Conservation (phyloP, 2,113 vertebrate species). For the Hylia prasina region DNA sequence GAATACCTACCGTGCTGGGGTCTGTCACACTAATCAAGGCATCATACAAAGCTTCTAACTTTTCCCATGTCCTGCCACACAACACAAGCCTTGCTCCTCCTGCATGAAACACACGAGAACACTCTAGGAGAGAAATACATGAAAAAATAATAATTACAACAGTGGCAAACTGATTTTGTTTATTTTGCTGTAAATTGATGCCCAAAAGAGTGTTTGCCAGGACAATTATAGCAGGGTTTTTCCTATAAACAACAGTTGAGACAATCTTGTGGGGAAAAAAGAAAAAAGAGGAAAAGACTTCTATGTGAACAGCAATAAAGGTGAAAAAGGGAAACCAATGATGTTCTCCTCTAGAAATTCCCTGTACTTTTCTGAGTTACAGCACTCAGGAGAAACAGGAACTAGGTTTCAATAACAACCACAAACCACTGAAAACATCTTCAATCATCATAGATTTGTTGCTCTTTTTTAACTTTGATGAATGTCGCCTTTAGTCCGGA, state of each 20-base stretch:
- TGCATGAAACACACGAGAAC: conserved; percentile 85
- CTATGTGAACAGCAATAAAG: background rate
- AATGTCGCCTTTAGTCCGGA: fast-evolving
- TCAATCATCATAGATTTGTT: background rate
- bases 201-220: background rate
- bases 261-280: background rate
- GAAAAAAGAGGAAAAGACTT: background rate
- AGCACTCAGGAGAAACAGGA: background rate
- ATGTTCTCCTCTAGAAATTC: background rate
- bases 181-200: background rate
- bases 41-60: conserved; percentile 86
- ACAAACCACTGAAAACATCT: background rate
- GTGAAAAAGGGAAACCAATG: background rate
- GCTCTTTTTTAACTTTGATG: background rate
- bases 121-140: conserved; percentile 72
- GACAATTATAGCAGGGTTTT: background rate
- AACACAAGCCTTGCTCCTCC: conserved; percentile 90
- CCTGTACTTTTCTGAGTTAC: background rate
- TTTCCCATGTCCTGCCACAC: conserved; percentile 89
- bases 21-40: conserved; percentile 81
- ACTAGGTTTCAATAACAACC: background rate
- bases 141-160: background rate
- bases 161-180: background rate
- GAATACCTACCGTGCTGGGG: conserved; percentile 78
- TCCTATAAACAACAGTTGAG: background rate